A percentile compares a stretch with the other conserved stretches of the same genome.
Conservation (phyloP, 2,888 invertebrate genomes). For the Xanthia togata region DNA sequence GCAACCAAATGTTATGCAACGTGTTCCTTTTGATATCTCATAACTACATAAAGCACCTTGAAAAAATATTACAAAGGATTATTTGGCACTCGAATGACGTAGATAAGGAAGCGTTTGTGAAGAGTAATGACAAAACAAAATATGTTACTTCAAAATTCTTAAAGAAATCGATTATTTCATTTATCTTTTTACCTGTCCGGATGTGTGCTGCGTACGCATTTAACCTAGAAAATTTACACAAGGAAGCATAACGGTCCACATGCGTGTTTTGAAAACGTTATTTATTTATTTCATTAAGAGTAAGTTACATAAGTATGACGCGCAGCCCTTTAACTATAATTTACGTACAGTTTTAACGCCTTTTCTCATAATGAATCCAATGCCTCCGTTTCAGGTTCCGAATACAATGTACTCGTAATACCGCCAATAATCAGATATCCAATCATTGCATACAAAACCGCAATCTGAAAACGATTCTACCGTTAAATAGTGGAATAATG, state of each 20-base stretch:
- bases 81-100: too few relatives aligned
- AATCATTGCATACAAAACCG: conserved; percentile 63
- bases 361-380: conserved; percentile 6
- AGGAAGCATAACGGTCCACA: too few relatives aligned
- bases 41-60: too few relatives aligned
- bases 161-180: not conserved
- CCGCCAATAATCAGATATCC: conserved; percentile 44
- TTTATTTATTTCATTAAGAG: too few relatives aligned
- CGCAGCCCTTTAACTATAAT: too few relatives aligned
- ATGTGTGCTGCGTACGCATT: not conserved
- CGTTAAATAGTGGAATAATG: conserved; percentile 74
- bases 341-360: not conserved
- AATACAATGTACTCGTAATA: conserved; percentile 41
- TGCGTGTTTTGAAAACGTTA: too few relatives aligned
- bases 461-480: conserved; percentile 67
- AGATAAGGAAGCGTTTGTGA: too few relatives aligned
- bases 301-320: too few relatives aligned
- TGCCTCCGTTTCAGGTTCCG: not conserved
- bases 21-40: too few relatives aligned
- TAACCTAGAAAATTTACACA: not conserved
- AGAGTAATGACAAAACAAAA: too few relatives aligned
- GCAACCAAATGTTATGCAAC: too few relatives aligned
- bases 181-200: not conserved
- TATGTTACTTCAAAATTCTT: not conserved
- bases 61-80: too few relatives aligned